A percentile compares a stretch with the other conserved stretches of the same genome.
phyloP scores from a whole-genome alignment of 2,888 invertebrate species.

The Mesorhabditis sp. region DNA sequence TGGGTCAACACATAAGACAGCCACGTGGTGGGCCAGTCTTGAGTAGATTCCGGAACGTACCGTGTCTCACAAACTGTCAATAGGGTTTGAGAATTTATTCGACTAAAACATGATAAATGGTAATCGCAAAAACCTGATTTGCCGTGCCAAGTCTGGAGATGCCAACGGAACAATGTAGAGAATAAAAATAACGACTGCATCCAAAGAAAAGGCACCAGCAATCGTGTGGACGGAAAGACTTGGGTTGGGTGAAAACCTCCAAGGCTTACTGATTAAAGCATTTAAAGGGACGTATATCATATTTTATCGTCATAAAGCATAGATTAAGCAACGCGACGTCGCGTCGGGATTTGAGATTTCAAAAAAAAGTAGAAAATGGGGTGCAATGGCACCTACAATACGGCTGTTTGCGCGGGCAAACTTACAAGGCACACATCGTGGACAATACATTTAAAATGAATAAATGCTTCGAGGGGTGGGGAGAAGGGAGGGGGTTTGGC shows the following conservation, averaged over 20 bases:
- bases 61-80: too few species aligned
- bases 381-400: slow-evolving; percentile 21
- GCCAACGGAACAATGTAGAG: not conserved
- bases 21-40: too few species aligned
- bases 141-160: slow-evolving; percentile 6
- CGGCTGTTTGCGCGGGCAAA: slow-evolving; percentile 13
- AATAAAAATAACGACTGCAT: not conserved
- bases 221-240: not conserved
- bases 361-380: slow-evolving; percentile 13
- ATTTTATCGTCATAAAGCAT: too few species aligned
- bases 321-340: not conserved
- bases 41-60: too few species aligned
- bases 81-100: too few species aligned
- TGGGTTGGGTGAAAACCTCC: not conserved
- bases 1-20: too few species aligned
- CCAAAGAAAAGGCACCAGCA: not conserved
- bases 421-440: slow-evolving; percentile 8
- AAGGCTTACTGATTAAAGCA: not conserved
- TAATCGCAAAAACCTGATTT: not conserved
- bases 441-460: slow-evolving; percentile 1
- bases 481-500: not conserved
- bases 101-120: too few species aligned
- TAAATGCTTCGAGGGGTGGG: not conserved
- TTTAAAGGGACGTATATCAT: not conserved
- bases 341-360: not conserved